Base-by-base conservation (phyloP, 2,113 vertebrate genomes). In the Cygnus atratus region DNA sequence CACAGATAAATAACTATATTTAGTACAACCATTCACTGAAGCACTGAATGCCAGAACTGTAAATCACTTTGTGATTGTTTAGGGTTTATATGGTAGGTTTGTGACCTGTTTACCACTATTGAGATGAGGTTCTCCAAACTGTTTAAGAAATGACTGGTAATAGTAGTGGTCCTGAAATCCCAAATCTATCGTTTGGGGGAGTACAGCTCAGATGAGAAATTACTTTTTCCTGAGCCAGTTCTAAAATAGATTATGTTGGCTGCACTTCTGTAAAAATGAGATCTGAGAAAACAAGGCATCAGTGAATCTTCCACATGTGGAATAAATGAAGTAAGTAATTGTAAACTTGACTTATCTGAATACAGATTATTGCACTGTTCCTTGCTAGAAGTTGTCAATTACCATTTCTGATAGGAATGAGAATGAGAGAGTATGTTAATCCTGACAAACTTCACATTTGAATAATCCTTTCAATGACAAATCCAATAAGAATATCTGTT, bases 231-330 rank as follows among this genome's bases (percentile, higher is more conserved):
- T 0, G 2, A 96, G 65, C 33, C 29, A 33, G 70, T 73, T 88
- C 48, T 95, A 75, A 96, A 97, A 92, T 20, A 88, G 68, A 68
- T 82, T 75, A 20, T 68, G 29, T 75, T 94, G 76, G 73, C 66
- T 81, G 35, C 25, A 28, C 24, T 90, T 92, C 73, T 73, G 48
- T 55, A 39, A 86, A 85, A 66, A 29, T 12, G 13, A 87, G 20
- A 81, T 88, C 80, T 72, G 62, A 83, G 54, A 80, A 95, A 95
- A 68, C 12, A 90, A 77, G 35, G 13, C 29, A 88, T 52, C 26
- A 81, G 70, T 31, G 75, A 71, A 50, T 84, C 61, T 90, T 88
- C 35, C 37, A 20, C 33, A 7, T 13, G 10, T 11, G 13, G 37
- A 9, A 78, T 28, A 93, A 86, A 11, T 6, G 11, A 81, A 96